Conservation (phyloP, 2,888 invertebrate genomes). For the Campaea margaritaria region DNA sequence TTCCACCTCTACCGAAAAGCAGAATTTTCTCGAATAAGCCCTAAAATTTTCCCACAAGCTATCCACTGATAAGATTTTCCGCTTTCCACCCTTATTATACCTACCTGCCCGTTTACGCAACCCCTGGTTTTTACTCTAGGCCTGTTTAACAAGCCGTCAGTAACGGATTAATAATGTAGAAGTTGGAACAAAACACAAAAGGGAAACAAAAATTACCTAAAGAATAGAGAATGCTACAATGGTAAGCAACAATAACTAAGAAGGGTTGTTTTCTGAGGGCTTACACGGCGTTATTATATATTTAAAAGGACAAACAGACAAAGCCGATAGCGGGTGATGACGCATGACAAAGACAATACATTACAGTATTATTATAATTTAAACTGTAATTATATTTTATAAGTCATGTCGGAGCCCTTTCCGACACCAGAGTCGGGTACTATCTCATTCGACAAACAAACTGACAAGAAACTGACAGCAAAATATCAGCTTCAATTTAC, state of each 20-base stretch:
- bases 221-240: not conserved
- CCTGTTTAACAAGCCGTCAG: conserved; percentile 1
- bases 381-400: too few relatives aligned
- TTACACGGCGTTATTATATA: too few relatives aligned
- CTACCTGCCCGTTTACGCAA: not conserved
- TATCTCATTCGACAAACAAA: too few relatives aligned
- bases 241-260: not conserved
- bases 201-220: conserved; percentile 3
- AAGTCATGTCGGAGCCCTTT: too few relatives aligned
- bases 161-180: not conserved
- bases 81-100: conserved; percentile 1
- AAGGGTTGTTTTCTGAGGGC: not conserved
- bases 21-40: not conserved
- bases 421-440: too few relatives aligned
- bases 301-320: too few relatives aligned
- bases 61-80: not conserved
- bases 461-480: too few relatives aligned
- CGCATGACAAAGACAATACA: too few relatives aligned
- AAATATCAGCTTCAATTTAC: too few relatives aligned
- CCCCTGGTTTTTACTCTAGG: not conserved
- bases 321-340: too few relatives aligned
- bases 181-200: not conserved
- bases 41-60: not conserved
- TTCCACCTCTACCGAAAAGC: not conserved
- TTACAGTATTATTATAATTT: too few relatives aligned